Evolutionary conservation across 2,888 invertebrate species (phyloP), one percentile per base, ranked within the genome.

Genomic region (Agrotis clavis): DNA sequence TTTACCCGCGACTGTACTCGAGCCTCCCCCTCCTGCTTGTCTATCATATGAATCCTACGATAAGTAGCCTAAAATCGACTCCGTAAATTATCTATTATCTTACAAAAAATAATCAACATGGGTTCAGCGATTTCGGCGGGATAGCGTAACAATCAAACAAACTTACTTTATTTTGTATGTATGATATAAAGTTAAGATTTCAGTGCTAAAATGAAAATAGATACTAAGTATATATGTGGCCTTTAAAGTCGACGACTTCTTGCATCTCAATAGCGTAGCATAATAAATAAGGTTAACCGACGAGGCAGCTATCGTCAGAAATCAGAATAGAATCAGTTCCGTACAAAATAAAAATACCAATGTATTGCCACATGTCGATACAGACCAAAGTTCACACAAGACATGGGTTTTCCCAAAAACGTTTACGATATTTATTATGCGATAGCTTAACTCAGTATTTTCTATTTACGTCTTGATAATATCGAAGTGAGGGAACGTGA

Each of bases 401-500:
- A 57, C 48, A 65, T 53, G 56, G 62, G 63, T 61, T 67, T 63
- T 21, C 25, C 45, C 59, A 67, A 71, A 63, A 67, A 35, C 64
- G 25, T 19, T 60, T 69, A 47, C 57, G 41, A 68, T 57, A 56
- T 66, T 48, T 62, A 59, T 59, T 48, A 54, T n/a, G 50, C 54
- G 62, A 61, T 74, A 80, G 74, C 53, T 60, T 59, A 65, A 65
- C 56, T 35, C 30, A 14, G 47, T 57, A 73, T 79, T 81, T 71
- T 60, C 57, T 67, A 83, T 75, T 61, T 63, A 70, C 67, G 63
- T 74, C 67, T 66, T 71, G 67, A 77, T 76, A 77, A 83, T 75
- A 73, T 77, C 71, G 35, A 61, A 77, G 77, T 78, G 61, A 74
- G 69, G 66, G 75, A 83, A 80, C 77, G 66, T 85, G 80, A 86